Conservation (phyloP, 2,797 vertebrate genomes). For the Macroramphosus scolopax region DNA sequence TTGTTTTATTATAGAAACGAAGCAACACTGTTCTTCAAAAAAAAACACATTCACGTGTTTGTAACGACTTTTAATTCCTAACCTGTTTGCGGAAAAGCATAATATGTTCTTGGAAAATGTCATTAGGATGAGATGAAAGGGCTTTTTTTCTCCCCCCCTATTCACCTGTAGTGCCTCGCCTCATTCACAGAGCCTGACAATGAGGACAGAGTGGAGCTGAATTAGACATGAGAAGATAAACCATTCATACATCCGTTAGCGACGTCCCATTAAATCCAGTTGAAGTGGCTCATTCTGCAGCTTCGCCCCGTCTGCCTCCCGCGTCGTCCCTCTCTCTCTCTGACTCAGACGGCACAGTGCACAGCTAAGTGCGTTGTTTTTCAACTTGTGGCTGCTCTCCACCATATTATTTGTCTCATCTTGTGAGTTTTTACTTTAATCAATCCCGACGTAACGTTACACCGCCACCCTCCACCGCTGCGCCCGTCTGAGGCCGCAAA, state of each 20-base stretch:
- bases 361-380: slow-evolving; percentile 12
- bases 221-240: slow-evolving; percentile 44
- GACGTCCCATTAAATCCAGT: slow-evolving; percentile 47
- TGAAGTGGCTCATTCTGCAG: slow-evolving; percentile 38
- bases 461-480: slow-evolving; percentile 11
- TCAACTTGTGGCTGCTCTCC: slow-evolving; percentile 31
- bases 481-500: slow-evolving; percentile 21
- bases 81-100: too few relatives aligned
- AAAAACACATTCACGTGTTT: slow-evolving; percentile 1
- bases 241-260: slow-evolving; percentile 42
- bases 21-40: not conserved
- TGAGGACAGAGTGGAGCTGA: slow-evolving; percentile 35
- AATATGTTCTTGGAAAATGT: too few relatives aligned
- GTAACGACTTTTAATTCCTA: too few relatives aligned
- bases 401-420: slow-evolving; percentile 46
- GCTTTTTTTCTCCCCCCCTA: not conserved
- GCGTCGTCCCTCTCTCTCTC: slow-evolving; percentile 16
- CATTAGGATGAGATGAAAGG: slow-evolving; percentile 10
- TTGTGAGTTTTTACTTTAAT: slow-evolving; percentile 58
- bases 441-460: slow-evolving; percentile 51
- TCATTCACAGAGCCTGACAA: slow-evolving; percentile 27
- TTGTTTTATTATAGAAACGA: not conserved
- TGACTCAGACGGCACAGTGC: slow-evolving; percentile 14
- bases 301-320: slow-evolving; percentile 36
- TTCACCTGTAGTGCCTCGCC: slow-evolving; percentile 20